Evolutionary conservation across 1,140 invertebrate genomes (phyloP), one percentile per base, ranked within the genome.

Genomic region (Drosophila sulfurigaster): DNA sequence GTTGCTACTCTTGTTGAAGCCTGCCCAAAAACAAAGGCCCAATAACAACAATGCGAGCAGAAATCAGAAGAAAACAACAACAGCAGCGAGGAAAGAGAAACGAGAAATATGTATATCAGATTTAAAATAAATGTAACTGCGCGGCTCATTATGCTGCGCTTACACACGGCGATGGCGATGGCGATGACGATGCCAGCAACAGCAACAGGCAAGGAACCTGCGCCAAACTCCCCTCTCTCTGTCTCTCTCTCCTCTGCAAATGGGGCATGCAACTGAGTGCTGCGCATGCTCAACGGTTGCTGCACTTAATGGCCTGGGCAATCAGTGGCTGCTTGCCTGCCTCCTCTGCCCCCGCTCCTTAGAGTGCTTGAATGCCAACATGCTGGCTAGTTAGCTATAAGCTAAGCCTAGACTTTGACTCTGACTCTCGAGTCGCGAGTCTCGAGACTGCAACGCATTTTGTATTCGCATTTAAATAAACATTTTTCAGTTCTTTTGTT

Each of bases 101-200:
- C 73, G 75, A 89, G 85, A 89, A 89, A 89, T 90, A 89, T 89
- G 85, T 89, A 89, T 89, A 89, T 89, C 85, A 89, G 85, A 89
- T 89, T 89, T 89, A 89, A 89, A 89, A 89, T 89, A 89, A 89
- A 89, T 89, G 85, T 89, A 89, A 89, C 85, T 89, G 85, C 85
- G 85, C 85, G 86, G 86, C 85, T 89, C 85, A 89, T 89, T 89
- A 89, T 89, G 85, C 85, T 81, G 85, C 72, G 81, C 85, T 89
- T 85, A 79, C 85, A 89, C 80, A 78, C 73, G 48, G 79, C 41
- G 30, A 30, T 32, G 32, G 57, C 54, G 41, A 32, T 6, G 30
- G 30, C 67, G 11, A 25, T 25, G 20, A 25, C 20, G 20, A 25
- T 25, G 20, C 16, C 54, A 43, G 54, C 54, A 41, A 65, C 13